Base-by-base conservation (phyloP, 2,888 invertebrate species). In the Limenitis arthemis region DNA sequence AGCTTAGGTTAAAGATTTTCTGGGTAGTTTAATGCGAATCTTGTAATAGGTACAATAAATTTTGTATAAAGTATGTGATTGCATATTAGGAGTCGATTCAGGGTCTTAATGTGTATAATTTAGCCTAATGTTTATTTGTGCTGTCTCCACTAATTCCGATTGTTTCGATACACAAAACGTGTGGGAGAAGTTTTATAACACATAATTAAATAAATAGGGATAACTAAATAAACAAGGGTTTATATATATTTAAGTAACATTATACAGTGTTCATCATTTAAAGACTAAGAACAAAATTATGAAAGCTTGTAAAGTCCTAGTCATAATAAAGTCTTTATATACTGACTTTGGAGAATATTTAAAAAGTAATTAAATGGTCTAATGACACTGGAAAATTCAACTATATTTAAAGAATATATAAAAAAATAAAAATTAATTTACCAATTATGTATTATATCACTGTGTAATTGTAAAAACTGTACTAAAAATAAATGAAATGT, bases 1-100 rank as follows among this genome's bases (percentile, higher is more conserved):
- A 86, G 85, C 86, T 86, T 85, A 85, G 85, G 86, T 85, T 85
- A 86, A 85, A 86, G 85, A 86, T 86, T 86, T 86, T 86, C 86
- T 84, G 86, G 86, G 86, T 85, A 86, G 83, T 86, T 86, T 84
- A 85, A 85, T 86, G 81, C 79, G 86, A 86, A 85, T 85, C 86
- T 86, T 85, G 85, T 86, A 86, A 86, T 85, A 85, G 85, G 84
- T 83, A 81, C 83, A 69, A 86, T 86, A 86, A 85, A 86, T 86
- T 84, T 77, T 80, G 69, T 82, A 85, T 85, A 86, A 86, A 82
- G 80, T 82, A 86, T 86, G 85, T 83, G 85, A 85, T 85, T 82
- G 83, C 83, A 81, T 85, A 85, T 86, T 82, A 84, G 84, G 78
- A 82, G 79, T 81, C 84, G 81, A 84, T 81, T 79, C 77, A 78